Base-by-base conservation (phyloP, 1,140 invertebrate species). In the Pissodes strobi region DNA sequence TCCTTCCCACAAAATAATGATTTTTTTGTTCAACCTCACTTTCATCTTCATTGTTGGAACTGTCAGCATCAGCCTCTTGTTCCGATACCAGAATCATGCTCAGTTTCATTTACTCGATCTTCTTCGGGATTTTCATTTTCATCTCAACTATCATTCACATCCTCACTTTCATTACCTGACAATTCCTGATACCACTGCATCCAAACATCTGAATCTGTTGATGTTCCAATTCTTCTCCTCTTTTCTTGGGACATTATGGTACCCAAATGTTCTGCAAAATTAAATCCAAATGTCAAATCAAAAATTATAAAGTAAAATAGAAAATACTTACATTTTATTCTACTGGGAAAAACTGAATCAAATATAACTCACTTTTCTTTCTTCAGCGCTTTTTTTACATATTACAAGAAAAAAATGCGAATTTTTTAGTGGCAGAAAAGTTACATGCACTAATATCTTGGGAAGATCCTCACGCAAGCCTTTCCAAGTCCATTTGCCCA, bases 1-100 rank as follows among this genome's bases (percentile, higher is more conserved):
- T 60, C 45, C 27, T 60, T 60, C 57, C 45, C 27, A 8, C 15
- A 21, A 18, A 55, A 55, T 8, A 48, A 48, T 48, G 5, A 48
- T 48, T 22, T 17, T 21, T 10, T 12, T 27, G 13, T 48, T 48
- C 45, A 19, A n/a, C n/a, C n/a, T 48, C 19, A 48, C 15, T 5
- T 8, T 19, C 15, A 22, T 48, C 45, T 6, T 22, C 19, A 4
- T 12, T 8, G n/a, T n/a, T n/a, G n/a, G n/a, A n/a, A n/a, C n/a
- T n/a, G n/a, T n/a, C n/a, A n/a, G n/a, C n/a, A n/a, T n/a, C n/a
- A 18, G 19, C 45, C 15, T 51, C 25, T 51, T 51, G 48, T n/a
- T 51, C 48, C 21, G 48, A 51, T 51, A 2, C n/a, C 6, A 27
- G 48, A 51, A 6, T 51, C 22, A 30, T 51, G 22, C 9, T 51